Base-by-base conservation (phyloP, 2,797 vertebrate species). In the Platyrinchus mystaceus region DNA sequence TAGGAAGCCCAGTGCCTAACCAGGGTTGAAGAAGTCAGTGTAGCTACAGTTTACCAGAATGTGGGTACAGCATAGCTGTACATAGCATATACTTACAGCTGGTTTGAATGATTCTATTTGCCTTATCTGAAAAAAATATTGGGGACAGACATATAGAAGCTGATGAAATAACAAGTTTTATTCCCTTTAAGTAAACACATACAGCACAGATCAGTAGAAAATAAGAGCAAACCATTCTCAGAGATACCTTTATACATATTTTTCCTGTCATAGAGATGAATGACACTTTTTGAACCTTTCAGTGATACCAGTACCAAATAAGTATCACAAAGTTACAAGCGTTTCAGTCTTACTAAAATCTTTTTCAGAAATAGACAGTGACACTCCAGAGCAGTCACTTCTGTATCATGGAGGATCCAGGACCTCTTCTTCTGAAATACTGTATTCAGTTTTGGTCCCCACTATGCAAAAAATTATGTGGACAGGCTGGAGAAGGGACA, bases 31-130 rank as follows among this genome's bases (percentile, higher is more conserved):
- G 47, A 84, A 88, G 22, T 12, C 36, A 9, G 12, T 2, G 14
- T 15, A 49, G 50, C 46, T 58, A 56, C 58, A 64, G 58, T 39
- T 81, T 36, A 68, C 20, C 17, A 64, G 62, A 69, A 52, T 0
- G 0, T 26, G 24, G 66, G 19, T 26, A 14, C 0, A 1, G 32
- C 2, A 1, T 2, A 59, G 34, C 17, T 63, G 11, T 44, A 34
- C 41, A 44, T 19, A 52, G 28, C 41, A 80, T 32, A 20, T 46
- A 53, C n/a, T 66, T 59, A 11, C 0, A 66, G 17, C 16, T 76
- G 30, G 17, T 67, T 76, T 41, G 44, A n/a, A 43, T 70, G 1
- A 68, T 52, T 60, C 43, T 10, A 21, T 82, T 70, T 81, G 52
- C n/a, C 18, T 47, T 71, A 28, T 11, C 53, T 71, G 49, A 69